A percentile compares a stretch with the other conserved stretches of the same genome.
Evolutionary conservation across 2,113 vertebrate genomes (phyloP).

Genomic region (Podilymbus podiceps): DNA sequence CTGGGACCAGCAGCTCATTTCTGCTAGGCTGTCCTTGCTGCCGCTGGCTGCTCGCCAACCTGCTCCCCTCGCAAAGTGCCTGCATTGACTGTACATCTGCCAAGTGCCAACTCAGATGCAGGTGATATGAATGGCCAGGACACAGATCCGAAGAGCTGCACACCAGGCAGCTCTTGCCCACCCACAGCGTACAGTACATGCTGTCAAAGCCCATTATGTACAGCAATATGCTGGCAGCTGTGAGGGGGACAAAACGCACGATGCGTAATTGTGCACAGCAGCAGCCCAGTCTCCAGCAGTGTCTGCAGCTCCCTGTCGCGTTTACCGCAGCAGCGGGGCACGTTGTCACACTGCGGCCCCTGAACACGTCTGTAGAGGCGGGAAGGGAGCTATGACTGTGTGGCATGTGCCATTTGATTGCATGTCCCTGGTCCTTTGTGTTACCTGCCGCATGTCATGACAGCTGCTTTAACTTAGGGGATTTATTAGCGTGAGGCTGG

Average conservation of each 20-base stretch:
- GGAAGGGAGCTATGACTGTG: neutral
- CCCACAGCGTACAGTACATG: neutral
- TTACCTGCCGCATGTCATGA: neutral
- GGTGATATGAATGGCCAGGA: neutral
- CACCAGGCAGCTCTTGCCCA: neutral
- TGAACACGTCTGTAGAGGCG: neutral
- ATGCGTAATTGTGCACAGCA: neutral
- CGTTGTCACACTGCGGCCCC: neutral
- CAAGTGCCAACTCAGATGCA: neutral
- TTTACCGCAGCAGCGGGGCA: neutral
- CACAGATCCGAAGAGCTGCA: neutral
- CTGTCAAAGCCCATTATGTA: neutral
- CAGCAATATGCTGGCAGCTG: neutral
- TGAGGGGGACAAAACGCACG: neutral
- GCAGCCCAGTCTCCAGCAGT: neutral
- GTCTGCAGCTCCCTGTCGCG: neutral
- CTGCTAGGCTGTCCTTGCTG: neutral
- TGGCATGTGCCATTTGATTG: neutral
- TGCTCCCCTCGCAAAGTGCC: neutral
- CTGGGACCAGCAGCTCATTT: neutral
- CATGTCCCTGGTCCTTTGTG: neutral
- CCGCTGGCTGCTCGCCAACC: neutral
- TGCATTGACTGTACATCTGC: neutral
- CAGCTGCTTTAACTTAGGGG: neutral
- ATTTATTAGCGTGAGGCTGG: neutral